Conservation (phyloP, 1,140 invertebrate genomes). For the Antheraea pernyi region DNA sequence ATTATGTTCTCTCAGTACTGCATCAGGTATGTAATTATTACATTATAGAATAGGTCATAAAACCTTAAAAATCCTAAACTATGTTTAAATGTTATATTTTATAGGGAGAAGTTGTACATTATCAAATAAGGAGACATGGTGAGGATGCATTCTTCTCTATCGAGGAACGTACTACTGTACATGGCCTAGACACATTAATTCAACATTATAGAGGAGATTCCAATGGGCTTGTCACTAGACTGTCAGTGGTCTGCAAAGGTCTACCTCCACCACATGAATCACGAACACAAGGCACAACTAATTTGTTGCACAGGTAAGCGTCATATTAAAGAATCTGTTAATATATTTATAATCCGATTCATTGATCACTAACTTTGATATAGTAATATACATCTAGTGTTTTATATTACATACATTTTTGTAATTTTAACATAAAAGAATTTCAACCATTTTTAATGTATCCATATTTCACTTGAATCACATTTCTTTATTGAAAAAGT, state of each 20-base stretch:
- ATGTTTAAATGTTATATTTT: not conserved
- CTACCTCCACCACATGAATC: conserved; percentile 89
- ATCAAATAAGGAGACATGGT: conserved; percentile 91
- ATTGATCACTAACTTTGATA: no score
- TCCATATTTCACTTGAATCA: no score
- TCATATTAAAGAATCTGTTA: not conserved
- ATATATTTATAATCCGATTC: no score
- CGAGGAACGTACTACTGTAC: conserved; percentile 90
- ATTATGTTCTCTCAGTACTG: conserved; percentile 94
- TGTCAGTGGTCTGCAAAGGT: conserved; percentile 81
- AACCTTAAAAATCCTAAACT: no score
- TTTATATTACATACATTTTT: no score
- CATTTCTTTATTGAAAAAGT: no score
- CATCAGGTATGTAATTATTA: conserved; percentile 72
- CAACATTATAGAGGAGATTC: conserved; percentile 88
- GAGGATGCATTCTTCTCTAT: conserved; percentile 94
- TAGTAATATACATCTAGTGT: no score
- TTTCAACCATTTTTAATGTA: no score
- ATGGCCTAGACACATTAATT: conserved; percentile 92
- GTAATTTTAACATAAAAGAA: no score
- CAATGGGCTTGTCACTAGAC: conserved; percentile 82
- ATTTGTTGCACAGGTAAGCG: conserved; percentile 89
- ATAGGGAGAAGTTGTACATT: conserved; percentile 88
- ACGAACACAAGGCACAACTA: conserved; percentile 89
- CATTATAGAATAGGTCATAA: not conserved